A percentile compares a stretch with the other conserved stretches of the same genome.
phyloP scores from a whole-genome alignment of 2,888 invertebrate species.

The Craniophora ligustri region DNA sequence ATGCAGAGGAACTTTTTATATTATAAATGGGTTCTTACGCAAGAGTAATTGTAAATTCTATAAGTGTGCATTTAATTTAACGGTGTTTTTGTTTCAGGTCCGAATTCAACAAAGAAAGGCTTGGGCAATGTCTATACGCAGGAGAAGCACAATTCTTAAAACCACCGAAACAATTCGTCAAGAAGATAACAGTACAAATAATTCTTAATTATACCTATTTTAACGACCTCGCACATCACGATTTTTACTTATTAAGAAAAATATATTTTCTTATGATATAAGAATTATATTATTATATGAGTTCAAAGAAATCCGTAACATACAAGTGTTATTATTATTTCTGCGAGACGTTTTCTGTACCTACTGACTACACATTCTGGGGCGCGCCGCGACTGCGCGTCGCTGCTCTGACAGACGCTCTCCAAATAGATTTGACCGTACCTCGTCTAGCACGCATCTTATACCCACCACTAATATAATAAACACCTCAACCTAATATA shows the following conservation, averaged over 20 bases:
- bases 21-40: slow-evolving; percentile 58
- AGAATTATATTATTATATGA: slow-evolving; percentile 25
- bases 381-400: slow-evolving; percentile 52
- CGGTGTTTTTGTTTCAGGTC: slow-evolving; percentile 76
- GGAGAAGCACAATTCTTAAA: slow-evolving; percentile 72
- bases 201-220: slow-evolving; percentile 47
- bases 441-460: slow-evolving; percentile 64
- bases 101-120: slow-evolving; percentile 73
- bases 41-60: slow-evolving; percentile 51
- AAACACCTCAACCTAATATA: slow-evolving; percentile 53
- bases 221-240: slow-evolving; percentile 75
- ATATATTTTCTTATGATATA: slow-evolving; percentile 48
- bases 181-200: slow-evolving; percentile 73
- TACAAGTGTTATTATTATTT: slow-evolving; percentile 17
- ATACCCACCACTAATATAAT: slow-evolving; percentile 40
- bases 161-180: slow-evolving; percentile 56
- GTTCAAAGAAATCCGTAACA: slow-evolving; percentile 30
- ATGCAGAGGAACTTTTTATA: slow-evolving; percentile 65
- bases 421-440: slow-evolving; percentile 79
- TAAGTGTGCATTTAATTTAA: slow-evolving; percentile 29
- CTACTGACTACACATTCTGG: slow-evolving; percentile 56
- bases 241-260: slow-evolving; percentile 43
- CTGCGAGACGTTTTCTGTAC: slow-evolving; percentile 20
- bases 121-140: slow-evolving; percentile 85
- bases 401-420: slow-evolving; percentile 64